Conservation (phyloP, 2,797 vertebrate genomes). For the Erpetoichthys calabaricus region DNA sequence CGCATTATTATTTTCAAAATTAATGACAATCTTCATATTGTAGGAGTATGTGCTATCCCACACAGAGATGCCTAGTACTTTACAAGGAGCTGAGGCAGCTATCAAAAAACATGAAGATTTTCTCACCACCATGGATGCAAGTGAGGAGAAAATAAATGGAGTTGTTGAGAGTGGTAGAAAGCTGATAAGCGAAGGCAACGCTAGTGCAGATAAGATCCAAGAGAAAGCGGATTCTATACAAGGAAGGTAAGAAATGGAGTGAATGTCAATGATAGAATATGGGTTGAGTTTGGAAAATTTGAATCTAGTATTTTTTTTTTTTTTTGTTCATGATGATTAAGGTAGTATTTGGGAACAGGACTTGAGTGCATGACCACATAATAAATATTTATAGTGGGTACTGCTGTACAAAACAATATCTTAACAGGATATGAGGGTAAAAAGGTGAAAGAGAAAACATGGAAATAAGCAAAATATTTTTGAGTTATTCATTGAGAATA, state of each 20-base stretch:
- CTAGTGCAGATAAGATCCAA: constrained; percentile 74
- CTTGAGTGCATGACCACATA: too few relatives aligned
- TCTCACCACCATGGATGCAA: constrained; percentile 82
- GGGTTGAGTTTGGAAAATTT: too few relatives aligned
- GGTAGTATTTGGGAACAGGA: too few relatives aligned
- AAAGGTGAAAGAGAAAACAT: too few relatives aligned
- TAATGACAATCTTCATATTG: not conserved
- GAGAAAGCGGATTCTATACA: constrained; percentile 84
- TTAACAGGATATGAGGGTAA: too few relatives aligned
- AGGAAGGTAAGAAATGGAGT: constrained; percentile 51
- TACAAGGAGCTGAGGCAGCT: constrained; percentile 73
- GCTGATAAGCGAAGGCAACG: constrained; percentile 62
- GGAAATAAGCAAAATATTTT: too few relatives aligned
- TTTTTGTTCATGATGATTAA: too few relatives aligned
- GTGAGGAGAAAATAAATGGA: constrained; percentile 71
- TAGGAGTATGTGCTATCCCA: constrained; percentile 85
- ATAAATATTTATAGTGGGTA: too few relatives aligned
- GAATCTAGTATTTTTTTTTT: too few relatives aligned
- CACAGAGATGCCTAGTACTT: constrained; percentile 76
- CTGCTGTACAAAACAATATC: too few relatives aligned
- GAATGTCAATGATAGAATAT: not conserved
- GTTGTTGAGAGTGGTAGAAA: constrained; percentile 69
- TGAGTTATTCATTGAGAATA: too few relatives aligned
- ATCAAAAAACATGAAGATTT: constrained; percentile 88
- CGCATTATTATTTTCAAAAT: too few relatives aligned